Evolutionary conservation across 1,140 invertebrate species (phyloP).

Genomic region (Drosophila repleta): DNA sequence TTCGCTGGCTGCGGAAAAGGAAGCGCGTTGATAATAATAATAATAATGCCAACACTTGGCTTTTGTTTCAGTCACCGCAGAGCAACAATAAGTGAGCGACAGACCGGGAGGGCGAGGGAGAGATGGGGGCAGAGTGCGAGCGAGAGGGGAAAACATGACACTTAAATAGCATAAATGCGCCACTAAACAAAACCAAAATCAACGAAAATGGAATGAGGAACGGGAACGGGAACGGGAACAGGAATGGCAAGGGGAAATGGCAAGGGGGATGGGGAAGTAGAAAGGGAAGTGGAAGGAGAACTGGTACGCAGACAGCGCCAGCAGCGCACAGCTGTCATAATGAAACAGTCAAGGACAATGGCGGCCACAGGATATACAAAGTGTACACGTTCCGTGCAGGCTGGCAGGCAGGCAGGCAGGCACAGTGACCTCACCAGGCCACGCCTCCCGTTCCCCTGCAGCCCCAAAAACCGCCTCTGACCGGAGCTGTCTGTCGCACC

Average conservation of each 20-base stretch:
- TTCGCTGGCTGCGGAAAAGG: conserved; percentile 66
- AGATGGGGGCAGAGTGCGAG: not conserved
- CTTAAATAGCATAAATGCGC: conserved; percentile 80
- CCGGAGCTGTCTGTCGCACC: conserved; percentile 35
- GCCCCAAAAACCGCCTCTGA: not conserved
- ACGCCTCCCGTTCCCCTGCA: not conserved
- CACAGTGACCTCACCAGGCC: conserved; percentile 5
- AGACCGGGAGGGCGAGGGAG: not conserved
- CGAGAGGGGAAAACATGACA: conserved; percentile 60
- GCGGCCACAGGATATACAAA: conserved; percentile 72
- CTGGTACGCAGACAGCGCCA: conserved; percentile 26
- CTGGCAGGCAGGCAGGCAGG: conserved; percentile 14
- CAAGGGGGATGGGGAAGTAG: conserved; percentile 1
- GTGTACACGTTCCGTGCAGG: conserved; percentile 60
- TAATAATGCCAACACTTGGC: conserved; percentile 78
- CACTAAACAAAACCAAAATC: conserved; percentile 81
- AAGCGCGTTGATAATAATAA: conserved; percentile 78
- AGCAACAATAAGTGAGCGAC: conserved; percentile 28
- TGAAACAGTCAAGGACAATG: conserved; percentile 82
- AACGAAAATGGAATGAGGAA: conserved; percentile 53
- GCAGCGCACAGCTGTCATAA: conserved; percentile 72
- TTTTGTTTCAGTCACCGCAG: conserved; percentile 68
- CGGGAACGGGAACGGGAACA: not conserved
- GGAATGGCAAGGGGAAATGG: not conserved
- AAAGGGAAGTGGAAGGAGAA: not conserved